These are phyloP conservation scores for Pogonocichla stellata DNA, from an alignment of 2,113 vertebrate genomes.

Conservation along the genomic window DNA sequence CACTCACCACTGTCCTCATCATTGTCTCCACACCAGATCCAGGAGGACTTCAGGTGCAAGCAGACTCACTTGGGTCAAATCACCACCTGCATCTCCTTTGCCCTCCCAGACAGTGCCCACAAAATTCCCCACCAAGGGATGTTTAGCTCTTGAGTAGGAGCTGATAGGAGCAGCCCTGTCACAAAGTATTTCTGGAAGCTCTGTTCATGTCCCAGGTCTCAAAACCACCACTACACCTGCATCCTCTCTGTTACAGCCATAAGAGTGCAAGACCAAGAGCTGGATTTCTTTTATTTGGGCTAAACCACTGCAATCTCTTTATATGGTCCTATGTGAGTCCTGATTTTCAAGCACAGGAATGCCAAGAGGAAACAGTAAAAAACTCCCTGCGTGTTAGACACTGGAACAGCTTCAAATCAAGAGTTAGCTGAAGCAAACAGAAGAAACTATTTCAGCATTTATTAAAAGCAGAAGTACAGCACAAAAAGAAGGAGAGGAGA, in stretches of 20 bases:
- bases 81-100: background rate
- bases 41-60: background rate
- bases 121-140: background rate
- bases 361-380: background rate
- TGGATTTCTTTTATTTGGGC: conserved; percentile 7
- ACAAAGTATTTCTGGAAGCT: background rate
- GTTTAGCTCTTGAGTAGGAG: background rate
- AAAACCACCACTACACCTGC: background rate
- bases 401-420: conserved; percentile 10
- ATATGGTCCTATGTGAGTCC: background rate
- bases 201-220: background rate
- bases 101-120: background rate
- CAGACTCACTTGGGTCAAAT: background rate
- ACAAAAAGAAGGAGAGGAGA: background rate
- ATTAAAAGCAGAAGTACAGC: background rate
- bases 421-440: conserved; percentile 8
- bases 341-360: conserved; percentile 36
- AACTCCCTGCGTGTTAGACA: background rate
- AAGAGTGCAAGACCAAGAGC: background rate
- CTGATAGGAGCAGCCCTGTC: background rate
- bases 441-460: background rate
- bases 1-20: background rate
- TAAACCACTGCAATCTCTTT: background rate
- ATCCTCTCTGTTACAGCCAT: background rate
- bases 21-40: background rate